A percentile compares a stretch with the other conserved stretches of the same genome.
phyloP scores from a whole-genome alignment of 2,797 vertebrate species.

The Gephyroberyx darwinii region DNA sequence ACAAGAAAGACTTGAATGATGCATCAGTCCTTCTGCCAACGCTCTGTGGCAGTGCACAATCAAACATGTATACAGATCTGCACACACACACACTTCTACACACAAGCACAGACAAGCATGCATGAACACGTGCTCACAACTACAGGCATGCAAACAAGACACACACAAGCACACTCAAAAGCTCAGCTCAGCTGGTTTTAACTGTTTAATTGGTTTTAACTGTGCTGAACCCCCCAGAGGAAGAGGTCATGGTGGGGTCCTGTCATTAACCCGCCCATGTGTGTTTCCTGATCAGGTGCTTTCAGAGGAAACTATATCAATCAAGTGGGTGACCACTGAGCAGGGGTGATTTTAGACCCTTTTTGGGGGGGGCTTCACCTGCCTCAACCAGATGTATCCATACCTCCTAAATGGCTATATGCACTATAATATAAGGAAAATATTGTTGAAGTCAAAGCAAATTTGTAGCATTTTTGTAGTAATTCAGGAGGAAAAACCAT shows the following conservation, averaged over 20 bases:
- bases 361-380: not conserved
- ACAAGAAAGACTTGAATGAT: conserved; percentile 42
- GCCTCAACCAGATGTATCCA: too few species aligned
- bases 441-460: too few species aligned
- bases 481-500: too few species aligned
- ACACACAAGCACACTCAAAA: not conserved
- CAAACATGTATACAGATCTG: not conserved
- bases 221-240: conserved; percentile 26
- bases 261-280: conserved; percentile 56
- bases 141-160: not conserved
- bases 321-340: conserved; percentile 30
- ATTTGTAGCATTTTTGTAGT: too few species aligned
- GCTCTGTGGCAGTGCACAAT: conserved; percentile 26
- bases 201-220: conserved; percentile 38
- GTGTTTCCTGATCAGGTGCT: conserved; percentile 51
- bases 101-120: not conserved
- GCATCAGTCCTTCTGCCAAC: conserved; percentile 50
- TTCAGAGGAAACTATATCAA: conserved; percentile 40
- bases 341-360: conserved; percentile 2
- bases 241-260: conserved; percentile 45
- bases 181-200: conserved; percentile 46
- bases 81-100: not conserved
- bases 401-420: too few species aligned
- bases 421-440: too few species aligned
- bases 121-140: not conserved